Evolutionary conservation across 1,140 invertebrate genomes (phyloP).

Genomic region (Ctenoplectra terminalis): DNA sequence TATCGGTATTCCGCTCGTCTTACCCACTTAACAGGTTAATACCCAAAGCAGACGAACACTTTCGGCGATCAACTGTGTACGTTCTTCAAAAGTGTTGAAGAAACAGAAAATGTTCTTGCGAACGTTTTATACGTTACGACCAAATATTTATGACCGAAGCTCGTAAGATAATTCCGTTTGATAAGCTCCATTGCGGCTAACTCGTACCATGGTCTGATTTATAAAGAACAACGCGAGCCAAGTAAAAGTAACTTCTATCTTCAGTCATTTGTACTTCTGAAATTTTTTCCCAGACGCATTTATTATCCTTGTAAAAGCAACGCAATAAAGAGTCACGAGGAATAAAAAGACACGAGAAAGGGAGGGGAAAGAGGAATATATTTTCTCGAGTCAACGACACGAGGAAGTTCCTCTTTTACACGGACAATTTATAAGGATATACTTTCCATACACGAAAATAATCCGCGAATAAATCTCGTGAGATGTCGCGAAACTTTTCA

Average conservation of each 20-base stretch:
- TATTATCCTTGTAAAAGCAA: conserved; percentile 34
- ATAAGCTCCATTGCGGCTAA: background rate
- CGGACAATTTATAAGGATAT: conserved; percentile 5
- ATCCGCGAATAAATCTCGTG: conserved; percentile 42
- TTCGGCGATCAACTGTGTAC: no score
- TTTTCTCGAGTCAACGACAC: background rate
- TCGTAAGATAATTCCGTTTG: background rate
- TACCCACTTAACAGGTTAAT: no score
- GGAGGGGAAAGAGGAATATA: background rate
- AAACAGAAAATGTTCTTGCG: no score
- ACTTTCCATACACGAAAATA: conserved; percentile 34
- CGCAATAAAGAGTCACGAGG: conserved; percentile 18
- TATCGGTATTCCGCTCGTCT: no score
- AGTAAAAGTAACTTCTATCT: conserved; percentile 33
- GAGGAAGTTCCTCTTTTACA: conserved; percentile 7
- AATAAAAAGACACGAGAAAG: background rate
- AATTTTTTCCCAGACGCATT: conserved; percentile 16
- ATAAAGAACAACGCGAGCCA: no score
- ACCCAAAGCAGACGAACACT: no score
- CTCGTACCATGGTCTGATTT: background rate
- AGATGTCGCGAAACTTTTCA: conserved; percentile 40
- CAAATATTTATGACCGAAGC: no score
- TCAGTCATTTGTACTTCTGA: no score
- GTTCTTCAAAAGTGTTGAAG: no score
- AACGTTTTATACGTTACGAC: no score